A percentile compares a stretch with the other conserved stretches of the same genome.
Conservation (phyloP, 2,797 vertebrate species). For the Pseudotriccus pelzelni region DNA sequence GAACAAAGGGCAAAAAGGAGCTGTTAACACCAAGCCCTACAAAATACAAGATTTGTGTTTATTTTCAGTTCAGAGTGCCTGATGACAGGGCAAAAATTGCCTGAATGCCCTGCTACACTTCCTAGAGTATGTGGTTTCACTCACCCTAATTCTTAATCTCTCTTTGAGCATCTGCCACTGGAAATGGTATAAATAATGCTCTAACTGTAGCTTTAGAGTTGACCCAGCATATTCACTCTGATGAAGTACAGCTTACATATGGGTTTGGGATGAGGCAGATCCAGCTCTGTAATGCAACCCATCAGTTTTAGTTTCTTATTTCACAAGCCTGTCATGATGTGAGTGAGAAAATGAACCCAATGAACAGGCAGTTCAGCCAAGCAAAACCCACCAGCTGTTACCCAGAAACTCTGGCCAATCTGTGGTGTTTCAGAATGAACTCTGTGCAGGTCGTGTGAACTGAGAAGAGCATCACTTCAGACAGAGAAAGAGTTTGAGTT, state of each 20-base stretch:
- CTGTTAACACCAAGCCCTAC: neutral
- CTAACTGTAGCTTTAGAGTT: neutral
- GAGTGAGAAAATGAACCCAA: neutral
- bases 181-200: neutral
- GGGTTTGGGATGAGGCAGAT: neutral
- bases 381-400: neutral
- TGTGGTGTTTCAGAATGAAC: neutral
- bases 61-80: neutral
- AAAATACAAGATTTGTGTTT: neutral
- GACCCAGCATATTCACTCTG: neutral
- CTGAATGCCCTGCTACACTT: neutral
- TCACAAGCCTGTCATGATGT: neutral
- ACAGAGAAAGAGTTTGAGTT: neutral
- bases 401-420: neutral
- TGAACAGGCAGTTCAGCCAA: neutral
- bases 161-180: neutral
- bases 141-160: neutral
- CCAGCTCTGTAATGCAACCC: neutral
- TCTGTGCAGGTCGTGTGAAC: neutral
- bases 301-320: neutral
- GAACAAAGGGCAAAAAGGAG: neutral
- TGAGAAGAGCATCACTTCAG: neutral
- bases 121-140: neutral
- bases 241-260: rapidly evolving
- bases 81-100: neutral